phyloP scores from a whole-genome alignment of 92 coral and sea anemone genomes.

The Siderastrea siderea region DNA sequence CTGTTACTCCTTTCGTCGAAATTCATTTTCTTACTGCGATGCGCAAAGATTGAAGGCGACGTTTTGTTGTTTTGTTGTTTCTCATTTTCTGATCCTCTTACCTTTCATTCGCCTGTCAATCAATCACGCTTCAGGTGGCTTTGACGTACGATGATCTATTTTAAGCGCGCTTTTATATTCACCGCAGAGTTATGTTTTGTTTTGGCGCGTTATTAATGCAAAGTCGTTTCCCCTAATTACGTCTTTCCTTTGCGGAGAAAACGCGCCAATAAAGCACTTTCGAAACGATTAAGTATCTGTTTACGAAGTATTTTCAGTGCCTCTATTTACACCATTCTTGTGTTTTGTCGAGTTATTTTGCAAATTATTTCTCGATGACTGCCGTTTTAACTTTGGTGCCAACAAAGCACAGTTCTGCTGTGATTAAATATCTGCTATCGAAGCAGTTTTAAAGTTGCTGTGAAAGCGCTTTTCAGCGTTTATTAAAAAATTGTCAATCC shows the following conservation, averaged over 20 bases:
- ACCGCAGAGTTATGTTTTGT: not conserved
- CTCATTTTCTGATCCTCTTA: too few relatives aligned
- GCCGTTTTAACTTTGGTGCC: too few relatives aligned
- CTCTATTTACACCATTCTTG: not conserved
- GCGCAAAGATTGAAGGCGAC: not conserved
- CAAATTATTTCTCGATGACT: not conserved
- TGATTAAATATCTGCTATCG: too few relatives aligned
- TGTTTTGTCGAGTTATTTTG: not conserved
- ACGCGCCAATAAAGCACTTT: slow-evolving; percentile 22
- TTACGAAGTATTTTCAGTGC: not conserved
- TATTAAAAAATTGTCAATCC: too few relatives aligned
- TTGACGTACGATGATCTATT: not conserved
- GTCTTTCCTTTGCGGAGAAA: not conserved
- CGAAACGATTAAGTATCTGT: not conserved
- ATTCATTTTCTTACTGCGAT: not conserved
- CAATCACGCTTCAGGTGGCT: not conserved
- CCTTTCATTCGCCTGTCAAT: not conserved
- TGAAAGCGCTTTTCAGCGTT: too few relatives aligned
- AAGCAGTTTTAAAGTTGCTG: too few relatives aligned
- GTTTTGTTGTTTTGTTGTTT: not conserved
- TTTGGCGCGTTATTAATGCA: not conserved
- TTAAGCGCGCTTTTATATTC: not conserved
- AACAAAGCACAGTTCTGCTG: too few relatives aligned
- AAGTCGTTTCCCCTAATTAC: too few relatives aligned
- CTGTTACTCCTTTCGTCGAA: too few relatives aligned